Percentiles rank a stretch among this genome's conserved stretches.
These are phyloP conservation scores for Smithornis capensis DNA, from an alignment of 2,113 vertebrate genomes.

Conservation along the genomic window DNA sequence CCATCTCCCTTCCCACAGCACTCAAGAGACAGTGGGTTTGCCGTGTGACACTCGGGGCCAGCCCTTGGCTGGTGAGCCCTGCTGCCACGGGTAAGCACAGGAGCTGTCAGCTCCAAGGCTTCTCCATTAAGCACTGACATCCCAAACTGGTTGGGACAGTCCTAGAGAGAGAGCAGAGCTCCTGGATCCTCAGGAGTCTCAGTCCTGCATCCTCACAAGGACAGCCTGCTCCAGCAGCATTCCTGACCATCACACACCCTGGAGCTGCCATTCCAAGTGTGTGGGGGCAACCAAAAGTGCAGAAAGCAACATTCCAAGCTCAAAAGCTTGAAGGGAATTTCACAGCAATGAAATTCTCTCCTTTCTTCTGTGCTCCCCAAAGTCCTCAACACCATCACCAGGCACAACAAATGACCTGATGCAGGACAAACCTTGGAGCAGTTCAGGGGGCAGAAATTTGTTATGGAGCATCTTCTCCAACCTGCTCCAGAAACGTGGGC, in stretches of 20 bases:
- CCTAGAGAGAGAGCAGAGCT: not conserved
- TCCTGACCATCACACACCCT: not conserved
- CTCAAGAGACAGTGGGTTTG: not conserved
- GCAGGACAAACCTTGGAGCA: not conserved
- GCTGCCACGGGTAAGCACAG: not conserved
- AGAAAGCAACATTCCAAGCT: not conserved
- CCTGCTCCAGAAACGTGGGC: not conserved
- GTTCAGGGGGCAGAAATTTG: not conserved
- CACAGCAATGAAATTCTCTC: not conserved
- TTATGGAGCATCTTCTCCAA: not conserved
- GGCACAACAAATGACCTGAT: not conserved
- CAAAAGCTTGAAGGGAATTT: not conserved
- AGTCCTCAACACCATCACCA: not conserved
- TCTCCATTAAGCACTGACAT: not conserved
- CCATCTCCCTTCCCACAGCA: not conserved
- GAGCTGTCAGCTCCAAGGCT: not conserved
- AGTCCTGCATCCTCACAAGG: not conserved
- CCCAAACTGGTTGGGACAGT: not conserved
- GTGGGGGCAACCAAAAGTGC: not conserved
- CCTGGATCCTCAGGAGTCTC: accelerated
- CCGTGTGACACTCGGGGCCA: not conserved
- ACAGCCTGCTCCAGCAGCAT: not conserved
- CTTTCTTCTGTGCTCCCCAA: accelerated
- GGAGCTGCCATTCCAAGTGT: not conserved
- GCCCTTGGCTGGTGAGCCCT: not conserved